Base-by-base conservation (phyloP, 2,113 vertebrate genomes). In the Syngnathus floridae region DNA sequence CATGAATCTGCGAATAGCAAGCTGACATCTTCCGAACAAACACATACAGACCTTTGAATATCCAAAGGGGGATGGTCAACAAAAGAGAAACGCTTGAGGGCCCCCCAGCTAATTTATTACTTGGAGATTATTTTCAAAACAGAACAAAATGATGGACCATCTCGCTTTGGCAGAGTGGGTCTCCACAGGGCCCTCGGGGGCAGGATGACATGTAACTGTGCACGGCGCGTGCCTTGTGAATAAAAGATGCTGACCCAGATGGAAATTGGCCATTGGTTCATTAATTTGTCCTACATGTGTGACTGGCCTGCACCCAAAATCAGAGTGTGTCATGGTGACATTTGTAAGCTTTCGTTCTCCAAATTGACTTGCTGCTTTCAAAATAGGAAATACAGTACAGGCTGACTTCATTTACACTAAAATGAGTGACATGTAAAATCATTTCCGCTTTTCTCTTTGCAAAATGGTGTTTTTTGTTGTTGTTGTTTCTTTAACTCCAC, bases 171-270 rank as follows among this genome's bases (percentile, higher is more conserved):
- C 78, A 81, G 75, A 82, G 80, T 79, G 76, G 80, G 79, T 84
- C 80, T 84, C 71, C 11, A 22, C 70, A 67, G 73, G 82, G 85
- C 84, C 86, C 83, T 81, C 64, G 22, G 37, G 72, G 84, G 81
- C 82, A 54, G 72, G 79, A 81, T 84, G 84, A 81, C 86, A 87
- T 87, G 84, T 87, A 86, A 90, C 84, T 81, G 85, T 88, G 85
- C 84, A 90, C 73, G 26, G 26, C 26, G 81, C 70, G 73, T 87
- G 84, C 80, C 86, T 84, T 65, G 75, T 90, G 85, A 90, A 90
- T 91, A 88, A 91, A 90, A 89, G 81, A 90, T 90, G 85, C 74
- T 84, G 87, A 83, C 86, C 86, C 78, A 90, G 86, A 88, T 91
- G 86, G 87, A 89, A 84, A 76, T 79, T 57, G 13, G 81, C 87